Conservation (phyloP, 37 sponge, comb jelly and placozoan genomes). For the Chondrosia reniformis region DNA sequence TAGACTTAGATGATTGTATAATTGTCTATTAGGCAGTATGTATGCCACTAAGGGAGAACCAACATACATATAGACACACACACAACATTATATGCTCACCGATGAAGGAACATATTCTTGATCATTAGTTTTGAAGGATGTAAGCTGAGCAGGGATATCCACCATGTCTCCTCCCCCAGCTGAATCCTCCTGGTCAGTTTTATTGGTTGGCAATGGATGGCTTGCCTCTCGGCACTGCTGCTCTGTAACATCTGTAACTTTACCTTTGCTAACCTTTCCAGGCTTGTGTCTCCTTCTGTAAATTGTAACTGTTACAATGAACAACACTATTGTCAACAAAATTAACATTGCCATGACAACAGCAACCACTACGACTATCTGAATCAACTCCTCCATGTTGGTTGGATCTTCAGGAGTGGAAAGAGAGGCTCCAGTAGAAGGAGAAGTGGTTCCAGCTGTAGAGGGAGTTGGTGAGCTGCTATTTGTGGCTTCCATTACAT, state of each 20-base stretch:
- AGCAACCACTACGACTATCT: background rate
- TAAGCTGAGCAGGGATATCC: too few species aligned
- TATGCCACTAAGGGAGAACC: too few species aligned
- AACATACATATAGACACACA: background rate
- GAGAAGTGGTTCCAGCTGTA: background rate
- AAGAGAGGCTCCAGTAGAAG: background rate
- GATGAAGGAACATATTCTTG: background rate
- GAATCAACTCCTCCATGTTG: background rate
- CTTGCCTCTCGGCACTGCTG: background rate
- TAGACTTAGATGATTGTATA: too few species aligned
- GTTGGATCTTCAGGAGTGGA: background rate
- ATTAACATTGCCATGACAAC: background rate
- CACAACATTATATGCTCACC: background rate
- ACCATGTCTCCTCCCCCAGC: too few species aligned
- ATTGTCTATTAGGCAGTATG: too few species aligned
- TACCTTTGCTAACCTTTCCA: too few species aligned
- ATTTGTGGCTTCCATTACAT: background rate
- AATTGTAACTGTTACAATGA: background rate
- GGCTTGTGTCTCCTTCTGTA: background rate
- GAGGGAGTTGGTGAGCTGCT: background rate
- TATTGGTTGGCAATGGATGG: background rate
- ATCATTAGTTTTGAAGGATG: too few species aligned
- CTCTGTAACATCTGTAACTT: too few species aligned
- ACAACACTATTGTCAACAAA: background rate
- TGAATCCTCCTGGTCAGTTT: too few species aligned